phyloP scores from a whole-genome alignment of 2,888 invertebrate species.

The Helobdella robusta region DNA sequence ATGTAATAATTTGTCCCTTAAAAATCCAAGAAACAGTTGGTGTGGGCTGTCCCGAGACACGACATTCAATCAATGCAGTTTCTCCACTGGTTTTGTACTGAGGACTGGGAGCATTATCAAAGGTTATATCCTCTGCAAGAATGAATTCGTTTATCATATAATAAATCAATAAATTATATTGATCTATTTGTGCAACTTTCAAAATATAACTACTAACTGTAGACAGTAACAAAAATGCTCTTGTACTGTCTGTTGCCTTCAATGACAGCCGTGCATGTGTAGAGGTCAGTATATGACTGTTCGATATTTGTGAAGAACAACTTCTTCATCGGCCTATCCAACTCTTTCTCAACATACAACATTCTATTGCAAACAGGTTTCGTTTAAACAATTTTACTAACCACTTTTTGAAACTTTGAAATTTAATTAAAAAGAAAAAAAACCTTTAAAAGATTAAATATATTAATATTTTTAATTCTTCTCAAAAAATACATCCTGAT shows the following conservation, averaged over 20 bases:
- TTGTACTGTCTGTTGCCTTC: slow-evolving; percentile 29
- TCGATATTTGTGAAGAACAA: slow-evolving; percentile 32
- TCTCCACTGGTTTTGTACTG: slow-evolving; percentile 34
- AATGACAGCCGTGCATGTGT: slow-evolving; percentile 31
- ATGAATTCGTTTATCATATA: too few species aligned
- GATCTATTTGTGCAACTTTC: background rate
- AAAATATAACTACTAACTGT: slow-evolving; percentile 23
- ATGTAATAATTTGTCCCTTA: slow-evolving; percentile 26
- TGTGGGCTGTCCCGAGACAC: slow-evolving; percentile 33
- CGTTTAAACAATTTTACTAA: too few species aligned
- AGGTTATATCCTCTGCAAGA: slow-evolving; percentile 36
- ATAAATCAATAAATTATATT: background rate
- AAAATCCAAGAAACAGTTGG: slow-evolving; percentile 35
- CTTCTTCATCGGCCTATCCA: slow-evolving; percentile 26
- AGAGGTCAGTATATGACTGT: slow-evolving; percentile 30
- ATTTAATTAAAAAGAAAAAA: too few species aligned
- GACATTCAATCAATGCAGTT: slow-evolving; percentile 34
- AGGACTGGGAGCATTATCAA: slow-evolving; percentile 32
- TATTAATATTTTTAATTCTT: background rate
- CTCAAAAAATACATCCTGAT: background rate
- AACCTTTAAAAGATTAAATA: too few species aligned
- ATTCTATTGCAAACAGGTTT: too few species aligned
- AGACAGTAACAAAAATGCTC: slow-evolving; percentile 15
- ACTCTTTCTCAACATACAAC: slow-evolving; percentile 30
- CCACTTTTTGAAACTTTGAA: too few species aligned